Evolutionary conservation across 1,140 invertebrate genomes (phyloP).

Genomic region (Drusus annulatus): DNA sequence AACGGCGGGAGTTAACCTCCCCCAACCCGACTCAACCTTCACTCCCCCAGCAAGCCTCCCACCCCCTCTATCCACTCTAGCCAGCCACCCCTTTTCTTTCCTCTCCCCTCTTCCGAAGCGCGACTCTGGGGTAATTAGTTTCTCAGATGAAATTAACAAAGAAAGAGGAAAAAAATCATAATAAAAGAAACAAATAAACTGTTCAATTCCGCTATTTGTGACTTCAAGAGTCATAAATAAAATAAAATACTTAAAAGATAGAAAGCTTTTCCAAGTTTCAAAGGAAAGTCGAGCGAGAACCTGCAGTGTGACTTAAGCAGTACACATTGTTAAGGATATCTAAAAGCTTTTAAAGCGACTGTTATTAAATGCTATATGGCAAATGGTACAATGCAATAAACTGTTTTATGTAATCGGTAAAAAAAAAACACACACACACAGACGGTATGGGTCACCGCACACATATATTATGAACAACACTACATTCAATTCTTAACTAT

Average conservation of each 20-base stretch:
- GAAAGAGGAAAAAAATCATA: slow-evolving; percentile 15
- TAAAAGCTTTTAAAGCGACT: no score
- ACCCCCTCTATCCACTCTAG: not conserved
- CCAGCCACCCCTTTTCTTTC: not conserved
- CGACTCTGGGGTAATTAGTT: slow-evolving; percentile 51
- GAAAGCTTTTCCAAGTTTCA: not conserved
- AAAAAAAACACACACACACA: no score
- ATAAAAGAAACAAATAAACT: slow-evolving; percentile 23
- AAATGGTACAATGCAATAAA: no score
- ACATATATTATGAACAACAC: no score
- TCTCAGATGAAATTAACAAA: slow-evolving; percentile 47
- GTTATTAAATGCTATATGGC: no score
- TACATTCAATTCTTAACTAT: no score
- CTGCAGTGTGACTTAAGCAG: not conserved
- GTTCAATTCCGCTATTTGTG: slow-evolving; percentile 33
- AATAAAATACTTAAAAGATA: not conserved
- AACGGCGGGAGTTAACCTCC: slow-evolving; percentile 45
- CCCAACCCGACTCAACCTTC: not conserved
- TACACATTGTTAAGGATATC: no score
- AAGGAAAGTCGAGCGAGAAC: not conserved
- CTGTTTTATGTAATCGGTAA: no score
- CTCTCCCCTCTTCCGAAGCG: not conserved
- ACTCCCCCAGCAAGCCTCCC: no score
- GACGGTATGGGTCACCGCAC: no score
- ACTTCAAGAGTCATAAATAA: slow-evolving; percentile 11